phyloP scores from a whole-genome alignment of 2,797 vertebrate species.

The Karalla daura region DNA sequence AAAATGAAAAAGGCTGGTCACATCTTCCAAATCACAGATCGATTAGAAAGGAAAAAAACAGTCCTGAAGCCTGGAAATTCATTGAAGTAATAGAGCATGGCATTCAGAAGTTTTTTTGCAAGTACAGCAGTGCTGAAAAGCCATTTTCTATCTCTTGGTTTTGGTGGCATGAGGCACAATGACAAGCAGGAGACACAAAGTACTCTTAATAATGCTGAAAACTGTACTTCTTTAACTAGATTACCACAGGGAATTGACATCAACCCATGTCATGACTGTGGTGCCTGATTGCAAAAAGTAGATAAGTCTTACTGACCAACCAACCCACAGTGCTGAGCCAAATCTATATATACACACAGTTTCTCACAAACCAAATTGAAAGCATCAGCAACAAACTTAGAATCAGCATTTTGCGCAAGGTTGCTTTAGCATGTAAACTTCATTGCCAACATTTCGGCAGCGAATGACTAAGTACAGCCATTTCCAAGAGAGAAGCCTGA shows the following conservation, averaged over 20 bases:
- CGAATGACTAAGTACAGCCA: too few relatives aligned
- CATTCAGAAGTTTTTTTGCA: not conserved
- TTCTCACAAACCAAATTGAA: too few relatives aligned
- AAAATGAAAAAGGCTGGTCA: not conserved
- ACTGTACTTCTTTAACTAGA: not conserved
- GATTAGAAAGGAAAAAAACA: not conserved
- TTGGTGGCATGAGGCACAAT: not conserved
- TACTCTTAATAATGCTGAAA: not conserved
- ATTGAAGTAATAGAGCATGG: not conserved
- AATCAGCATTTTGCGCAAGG: too few relatives aligned
- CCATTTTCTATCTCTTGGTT: not conserved
- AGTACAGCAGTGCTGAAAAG: not conserved
- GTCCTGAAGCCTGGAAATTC: not conserved
- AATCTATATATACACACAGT: too few relatives aligned
- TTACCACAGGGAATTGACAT: not conserved
- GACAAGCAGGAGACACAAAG: not conserved
- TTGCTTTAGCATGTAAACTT: too few relatives aligned
- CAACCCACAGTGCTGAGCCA: too few relatives aligned
- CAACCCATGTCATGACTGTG: too few relatives aligned
- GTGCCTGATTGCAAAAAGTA: too few relatives aligned
- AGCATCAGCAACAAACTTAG: too few relatives aligned
- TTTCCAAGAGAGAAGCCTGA: not conserved
- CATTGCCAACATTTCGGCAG: too few relatives aligned
- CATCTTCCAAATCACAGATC: constrained; percentile 7
- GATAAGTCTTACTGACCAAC: too few relatives aligned